Base-by-base conservation (phyloP, 2,888 invertebrate species). In the Tenthredo amoena region DNA sequence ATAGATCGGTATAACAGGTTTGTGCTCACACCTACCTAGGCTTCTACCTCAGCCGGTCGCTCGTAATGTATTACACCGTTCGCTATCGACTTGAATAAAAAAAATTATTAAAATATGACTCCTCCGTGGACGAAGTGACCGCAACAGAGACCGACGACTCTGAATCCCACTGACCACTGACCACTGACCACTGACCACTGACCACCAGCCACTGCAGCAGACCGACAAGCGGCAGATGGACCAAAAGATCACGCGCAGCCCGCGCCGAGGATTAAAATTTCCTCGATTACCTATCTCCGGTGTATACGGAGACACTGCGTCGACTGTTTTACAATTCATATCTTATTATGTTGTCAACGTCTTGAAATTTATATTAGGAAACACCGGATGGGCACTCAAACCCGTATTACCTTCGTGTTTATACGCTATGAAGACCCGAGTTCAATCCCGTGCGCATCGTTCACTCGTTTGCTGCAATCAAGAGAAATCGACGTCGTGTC, bases 1-100 rank as follows among this genome's bases (percentile, higher is more conserved):
- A 83, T 83, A 83, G 83, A 83, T 83, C 83, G 83, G 83, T 83
- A 83, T 83, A 83, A 83, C 83, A 83, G 83, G 83, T 83, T 83
- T 83, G 83, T 83, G 83, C 83, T 83, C 83, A 83, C 83, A 83
- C 83, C 83, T 83, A 83, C 83, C 83, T 68, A 83, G 65, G 31
- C 62, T 5, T 47, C 15, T 83, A 65, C 62, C 62, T 81, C 62
- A 18, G 47, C 68, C 68, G 47, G 47, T 50, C 68, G 47, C 31
- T 26, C 68, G 83, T 83, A 83, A 83, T 68, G 68, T 83, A 83
- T 83, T 83, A 71, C 83, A 81, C 83, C 65, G 83, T 81, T 62
- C 81, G 58, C 83, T 83, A 65, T 83, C 83, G 83, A 71, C 47
- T 47, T 9, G 83, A 83, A 83, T 71, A 83, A 83, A 68, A 71